Conservation (phyloP, 2,113 vertebrate genomes). For the Colaptes auratus region DNA sequence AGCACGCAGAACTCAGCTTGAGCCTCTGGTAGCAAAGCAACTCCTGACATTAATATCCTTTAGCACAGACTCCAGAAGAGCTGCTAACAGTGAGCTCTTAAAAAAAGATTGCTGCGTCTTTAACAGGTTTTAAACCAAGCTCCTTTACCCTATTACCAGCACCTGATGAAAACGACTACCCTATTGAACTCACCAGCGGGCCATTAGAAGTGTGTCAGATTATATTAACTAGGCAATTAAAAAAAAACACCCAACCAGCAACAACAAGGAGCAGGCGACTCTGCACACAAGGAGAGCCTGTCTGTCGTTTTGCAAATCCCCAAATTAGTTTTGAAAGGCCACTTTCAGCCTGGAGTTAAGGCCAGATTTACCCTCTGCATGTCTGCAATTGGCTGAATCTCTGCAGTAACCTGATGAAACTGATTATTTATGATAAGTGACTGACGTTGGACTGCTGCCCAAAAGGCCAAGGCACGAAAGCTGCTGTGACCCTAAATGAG, state of each 20-base stretch:
- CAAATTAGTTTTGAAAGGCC: constrained; percentile 74
- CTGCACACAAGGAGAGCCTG: constrained; percentile 15
- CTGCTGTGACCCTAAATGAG: constrained; percentile 37
- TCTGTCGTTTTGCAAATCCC: constrained; percentile 60
- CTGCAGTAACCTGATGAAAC: constrained; percentile 60
- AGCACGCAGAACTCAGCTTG: not conserved
- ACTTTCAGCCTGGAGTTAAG: constrained; percentile 73
- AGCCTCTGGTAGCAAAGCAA: not conserved
- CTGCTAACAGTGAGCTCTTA: not conserved
- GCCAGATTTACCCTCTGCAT: constrained; percentile 58
- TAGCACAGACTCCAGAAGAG: constrained; percentile 5
- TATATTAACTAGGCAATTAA: constrained; percentile 66
- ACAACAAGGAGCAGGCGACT: constrained; percentile 31
- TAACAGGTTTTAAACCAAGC: constrained; percentile 42
- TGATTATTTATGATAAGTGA: constrained; percentile 73
- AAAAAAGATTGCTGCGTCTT: constrained; percentile 14
- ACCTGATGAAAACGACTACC: constrained; percentile 51
- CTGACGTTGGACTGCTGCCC: constrained; percentile 47
- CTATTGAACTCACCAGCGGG: constrained; percentile 55
- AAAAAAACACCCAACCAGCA: constrained; percentile 45
- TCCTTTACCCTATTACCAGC: constrained; percentile 45
- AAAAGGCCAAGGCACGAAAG: constrained; percentile 52
- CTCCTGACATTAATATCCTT: constrained; percentile 49
- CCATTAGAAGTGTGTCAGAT: constrained; percentile 61
- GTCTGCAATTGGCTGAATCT: constrained; percentile 39